Evolutionary conservation across 2,113 vertebrate genomes (phyloP).

Genomic region (Anolis sagrei): DNA sequence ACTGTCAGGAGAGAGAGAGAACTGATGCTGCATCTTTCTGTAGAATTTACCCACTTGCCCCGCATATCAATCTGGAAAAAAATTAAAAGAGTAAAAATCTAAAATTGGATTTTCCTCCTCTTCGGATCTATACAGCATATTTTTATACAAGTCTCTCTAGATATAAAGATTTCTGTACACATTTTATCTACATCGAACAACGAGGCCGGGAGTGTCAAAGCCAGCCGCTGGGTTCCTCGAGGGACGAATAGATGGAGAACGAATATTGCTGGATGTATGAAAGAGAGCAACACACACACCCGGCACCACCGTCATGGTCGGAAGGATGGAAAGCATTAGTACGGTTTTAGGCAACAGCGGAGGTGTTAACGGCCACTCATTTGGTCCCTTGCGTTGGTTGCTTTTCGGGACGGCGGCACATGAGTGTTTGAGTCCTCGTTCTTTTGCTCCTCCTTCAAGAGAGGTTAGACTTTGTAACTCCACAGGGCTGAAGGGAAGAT

Average conservation of each 20-base stretch:
- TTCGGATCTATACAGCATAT: neutral
- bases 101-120: neutral
- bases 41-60: neutral
- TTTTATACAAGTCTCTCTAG: neutral
- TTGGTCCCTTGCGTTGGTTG: neutral
- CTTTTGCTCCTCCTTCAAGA: too few species aligned
- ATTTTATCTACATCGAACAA: neutral
- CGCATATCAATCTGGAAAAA: neutral
- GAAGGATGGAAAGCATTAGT: conserved; percentile 54
- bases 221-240: fast-evolving
- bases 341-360: neutral
- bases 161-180: conserved; percentile 4
- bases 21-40: too few species aligned
- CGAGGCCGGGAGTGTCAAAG: neutral
- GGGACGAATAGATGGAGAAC: too few species aligned
- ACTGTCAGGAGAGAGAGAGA: neutral
- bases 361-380: neutral
- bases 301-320: neutral
- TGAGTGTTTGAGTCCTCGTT: too few species aligned
- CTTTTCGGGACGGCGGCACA: neutral
- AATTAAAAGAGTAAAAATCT: neutral
- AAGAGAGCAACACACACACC: neutral
- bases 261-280: neutral
- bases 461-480: conserved; percentile 81
- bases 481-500: conserved; percentile 88